A percentile compares a stretch with the other conserved stretches of the same genome.
phyloP scores from a whole-genome alignment of 2,113 vertebrate species.

The Prochilodus magdalenae region DNA sequence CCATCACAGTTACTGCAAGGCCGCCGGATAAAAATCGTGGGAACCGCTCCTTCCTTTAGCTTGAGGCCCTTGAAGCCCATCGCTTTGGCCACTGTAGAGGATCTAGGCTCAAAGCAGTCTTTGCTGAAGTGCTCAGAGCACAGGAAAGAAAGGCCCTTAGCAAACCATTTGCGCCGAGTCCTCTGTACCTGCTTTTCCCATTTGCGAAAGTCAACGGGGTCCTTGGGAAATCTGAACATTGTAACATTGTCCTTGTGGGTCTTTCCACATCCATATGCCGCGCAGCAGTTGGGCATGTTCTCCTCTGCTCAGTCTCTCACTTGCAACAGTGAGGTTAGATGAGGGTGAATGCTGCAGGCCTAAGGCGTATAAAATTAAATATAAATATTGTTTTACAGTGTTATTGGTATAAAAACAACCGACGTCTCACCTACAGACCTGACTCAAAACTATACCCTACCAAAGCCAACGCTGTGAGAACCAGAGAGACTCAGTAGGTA shows the following conservation, averaged over 20 bases:
- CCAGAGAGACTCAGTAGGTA: no score
- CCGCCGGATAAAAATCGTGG: conserved; percentile 74
- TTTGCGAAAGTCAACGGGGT: conserved; percentile 69
- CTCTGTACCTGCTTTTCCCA: conserved; percentile 81
- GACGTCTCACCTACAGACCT: no score
- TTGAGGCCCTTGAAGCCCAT: conserved; percentile 53
- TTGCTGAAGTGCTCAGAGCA: conserved; percentile 79
- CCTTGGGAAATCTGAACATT: conserved; percentile 77
- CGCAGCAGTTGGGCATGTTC: conserved; percentile 75
- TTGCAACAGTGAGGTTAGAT: no score
- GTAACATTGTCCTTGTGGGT: conserved; percentile 68
- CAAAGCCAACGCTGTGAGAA: no score
- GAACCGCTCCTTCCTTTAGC: conserved; percentile 71
- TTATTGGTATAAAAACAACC: no score
- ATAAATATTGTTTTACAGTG: no score
- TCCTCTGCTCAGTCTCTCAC: not conserved
- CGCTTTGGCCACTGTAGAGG: conserved; percentile 34
- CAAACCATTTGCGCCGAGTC: conserved; percentile 69
- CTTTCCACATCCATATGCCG: conserved; percentile 77
- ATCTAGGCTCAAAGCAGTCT: conserved; percentile 74
- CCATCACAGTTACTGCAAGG: conserved; percentile 67
- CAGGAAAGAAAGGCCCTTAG: conserved; percentile 68
- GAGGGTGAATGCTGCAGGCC: no score
- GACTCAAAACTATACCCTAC: no score
- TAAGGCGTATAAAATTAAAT: no score